Evolutionary conservation across 2,888 invertebrate genomes (phyloP).

Genomic region (Hipparchia semele): DNA sequence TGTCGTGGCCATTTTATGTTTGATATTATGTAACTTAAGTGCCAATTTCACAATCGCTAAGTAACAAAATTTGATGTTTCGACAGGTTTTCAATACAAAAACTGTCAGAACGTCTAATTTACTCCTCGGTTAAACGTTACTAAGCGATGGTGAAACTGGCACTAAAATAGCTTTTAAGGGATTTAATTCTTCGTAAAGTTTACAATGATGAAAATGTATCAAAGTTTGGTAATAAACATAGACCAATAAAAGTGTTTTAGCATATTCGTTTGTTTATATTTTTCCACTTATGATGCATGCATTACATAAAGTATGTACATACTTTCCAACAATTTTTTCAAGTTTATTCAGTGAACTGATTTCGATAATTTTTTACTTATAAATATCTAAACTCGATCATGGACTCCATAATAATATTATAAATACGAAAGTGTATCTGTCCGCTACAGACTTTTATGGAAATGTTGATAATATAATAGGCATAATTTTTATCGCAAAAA

Average conservation of each 20-base stretch:
- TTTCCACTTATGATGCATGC: not conserved
- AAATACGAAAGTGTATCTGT: too few species aligned
- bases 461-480: too few species aligned
- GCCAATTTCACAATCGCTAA: too few species aligned
- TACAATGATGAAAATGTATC: slow-evolving; percentile 68
- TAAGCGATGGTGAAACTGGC: too few species aligned
- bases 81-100: too few species aligned
- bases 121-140: too few species aligned
- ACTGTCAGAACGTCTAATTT: too few species aligned
- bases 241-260: slow-evolving; percentile 80
- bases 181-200: slow-evolving; percentile 66
- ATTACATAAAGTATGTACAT: not conserved
- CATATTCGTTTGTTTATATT: slow-evolving; percentile 29
- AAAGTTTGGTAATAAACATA: slow-evolving; percentile 69
- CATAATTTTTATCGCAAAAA: too few species aligned
- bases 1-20: slow-evolving; percentile 76
- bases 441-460: too few species aligned
- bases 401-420: too few species aligned
- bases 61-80: too few species aligned
- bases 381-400: too few species aligned
- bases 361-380: not conserved
- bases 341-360: not conserved
- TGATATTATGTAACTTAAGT: slow-evolving; percentile 58
- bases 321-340: not conserved
- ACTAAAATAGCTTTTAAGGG: slow-evolving; percentile 65